phyloP scores from a whole-genome alignment of 2,797 vertebrate genomes.

The Nyctibius grandis region DNA sequence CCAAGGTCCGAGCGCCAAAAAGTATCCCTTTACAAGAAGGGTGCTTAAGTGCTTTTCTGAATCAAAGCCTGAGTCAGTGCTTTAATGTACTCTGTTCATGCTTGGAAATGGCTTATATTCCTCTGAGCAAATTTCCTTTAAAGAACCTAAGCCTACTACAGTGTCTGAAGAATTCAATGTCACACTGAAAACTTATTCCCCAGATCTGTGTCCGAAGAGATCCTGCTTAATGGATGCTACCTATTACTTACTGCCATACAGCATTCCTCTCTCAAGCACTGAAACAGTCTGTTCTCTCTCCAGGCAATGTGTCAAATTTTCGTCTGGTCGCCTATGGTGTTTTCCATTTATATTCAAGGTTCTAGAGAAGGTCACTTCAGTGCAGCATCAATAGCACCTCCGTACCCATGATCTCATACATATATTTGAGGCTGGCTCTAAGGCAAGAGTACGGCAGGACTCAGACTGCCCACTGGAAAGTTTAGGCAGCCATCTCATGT shows the following conservation, averaged over 20 bases:
- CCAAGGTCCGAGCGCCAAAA: background rate
- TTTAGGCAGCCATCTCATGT: background rate
- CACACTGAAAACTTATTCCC: slow-evolving; percentile 55
- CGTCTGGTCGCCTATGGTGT: slow-evolving; percentile 5
- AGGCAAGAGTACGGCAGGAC: background rate
- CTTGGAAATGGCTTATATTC: slow-evolving; percentile 60
- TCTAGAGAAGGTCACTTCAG: slow-evolving; percentile 41
- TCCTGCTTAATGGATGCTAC: slow-evolving; percentile 60
- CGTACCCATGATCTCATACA: background rate
- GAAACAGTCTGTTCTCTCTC: slow-evolving; percentile 44
- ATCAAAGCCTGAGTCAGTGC: slow-evolving; percentile 63
- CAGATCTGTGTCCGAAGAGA: slow-evolving; percentile 51
- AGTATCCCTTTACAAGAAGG: slow-evolving; percentile 62
- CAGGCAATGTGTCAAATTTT: slow-evolving; percentile 15
- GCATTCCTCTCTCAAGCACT: slow-evolving; percentile 6
- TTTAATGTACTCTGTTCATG: slow-evolving; percentile 49
- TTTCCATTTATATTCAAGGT: slow-evolving; percentile 48
- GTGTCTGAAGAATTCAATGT: slow-evolving; percentile 65
- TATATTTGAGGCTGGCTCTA: background rate
- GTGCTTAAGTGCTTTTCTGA: slow-evolving; percentile 67
- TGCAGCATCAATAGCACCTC: slow-evolving; percentile 23
- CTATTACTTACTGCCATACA: slow-evolving; percentile 37
- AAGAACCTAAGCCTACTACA: slow-evolving; percentile 40
- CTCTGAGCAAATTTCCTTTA: slow-evolving; percentile 50
- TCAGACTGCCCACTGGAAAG: background rate